Evolutionary conservation across 1,140 invertebrate genomes (phyloP).

Genomic region (Branchinecta lindahli): DNA sequence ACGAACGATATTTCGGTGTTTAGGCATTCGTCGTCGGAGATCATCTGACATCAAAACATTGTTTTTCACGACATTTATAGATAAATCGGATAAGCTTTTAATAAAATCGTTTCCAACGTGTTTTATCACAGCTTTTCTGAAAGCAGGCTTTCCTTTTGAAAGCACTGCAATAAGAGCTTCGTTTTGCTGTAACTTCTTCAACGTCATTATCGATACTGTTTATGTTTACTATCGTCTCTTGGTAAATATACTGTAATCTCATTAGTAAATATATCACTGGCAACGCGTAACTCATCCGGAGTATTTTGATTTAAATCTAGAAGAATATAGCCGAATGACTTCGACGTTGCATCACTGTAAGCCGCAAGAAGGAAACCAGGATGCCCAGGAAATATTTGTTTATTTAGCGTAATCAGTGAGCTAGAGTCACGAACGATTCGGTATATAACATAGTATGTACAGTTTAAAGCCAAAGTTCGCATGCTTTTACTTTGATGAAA

Average conservation of each 20-base stretch:
- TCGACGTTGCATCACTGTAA: background rate
- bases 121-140: background rate
- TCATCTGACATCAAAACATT: background rate
- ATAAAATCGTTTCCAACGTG: background rate
- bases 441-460: background rate
- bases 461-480: slow-evolving; percentile 1
- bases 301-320: background rate
- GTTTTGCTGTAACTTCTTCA: background rate
- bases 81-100: background rate
- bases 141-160: background rate
- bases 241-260: background rate
- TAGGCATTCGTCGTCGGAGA: background rate
- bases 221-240: background rate
- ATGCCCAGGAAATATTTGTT: background rate
- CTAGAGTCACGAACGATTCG: background rate
- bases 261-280: background rate
- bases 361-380: background rate
- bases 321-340: background rate
- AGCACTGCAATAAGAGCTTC: background rate
- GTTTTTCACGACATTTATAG: background rate
- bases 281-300: background rate
- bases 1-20: background rate
- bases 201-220: background rate
- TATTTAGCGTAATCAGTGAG: background rate
- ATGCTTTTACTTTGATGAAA: background rate